phyloP scores from a whole-genome alignment of 64 coral and sea anemone species.

The Platygyra sinensis region DNA sequence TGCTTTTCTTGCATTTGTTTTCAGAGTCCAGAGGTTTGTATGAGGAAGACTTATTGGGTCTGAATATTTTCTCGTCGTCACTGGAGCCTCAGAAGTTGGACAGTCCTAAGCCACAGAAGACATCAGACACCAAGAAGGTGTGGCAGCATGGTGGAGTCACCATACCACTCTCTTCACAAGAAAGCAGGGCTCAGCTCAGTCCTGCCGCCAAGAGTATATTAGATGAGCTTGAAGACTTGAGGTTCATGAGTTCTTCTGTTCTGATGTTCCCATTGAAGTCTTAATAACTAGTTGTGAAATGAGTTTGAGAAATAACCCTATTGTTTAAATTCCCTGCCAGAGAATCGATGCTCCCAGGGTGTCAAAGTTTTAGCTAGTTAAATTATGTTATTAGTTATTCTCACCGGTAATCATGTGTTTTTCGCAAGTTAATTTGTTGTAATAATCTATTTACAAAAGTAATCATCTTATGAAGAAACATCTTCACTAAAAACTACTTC shows the following conservation, averaged over 20 bases:
- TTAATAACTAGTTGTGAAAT: constrained; percentile 18
- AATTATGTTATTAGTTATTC: too few relatives aligned
- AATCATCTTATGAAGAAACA: too few relatives aligned
- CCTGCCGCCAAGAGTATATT: constrained; percentile 61
- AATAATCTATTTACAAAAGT: too few relatives aligned
- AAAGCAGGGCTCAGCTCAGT: constrained; percentile 58
- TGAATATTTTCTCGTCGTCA: constrained; percentile 70
- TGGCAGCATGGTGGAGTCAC: constrained; percentile 78
- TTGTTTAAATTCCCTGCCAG: too few relatives aligned
- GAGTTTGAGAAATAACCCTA: too few relatives aligned
- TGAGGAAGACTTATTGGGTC: constrained; percentile 81
- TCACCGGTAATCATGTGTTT: too few relatives aligned
- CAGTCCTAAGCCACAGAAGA: constrained; percentile 3
- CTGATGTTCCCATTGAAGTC: constrained; percentile 95
- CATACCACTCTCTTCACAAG: constrained; percentile 58
- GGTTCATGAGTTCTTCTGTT: constrained; percentile 90
- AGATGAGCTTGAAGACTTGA: constrained; percentile 85
- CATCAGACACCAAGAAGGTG: constrained; percentile 50
- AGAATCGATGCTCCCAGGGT: too few relatives aligned
- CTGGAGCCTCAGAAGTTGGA: background rate
- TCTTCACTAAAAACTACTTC: too few relatives aligned
- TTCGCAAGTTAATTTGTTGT: too few relatives aligned
- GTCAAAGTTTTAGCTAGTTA: too few relatives aligned
- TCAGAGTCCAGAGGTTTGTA: constrained; percentile 70
- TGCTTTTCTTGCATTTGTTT: background rate